Conservation (phyloP, 2,113 vertebrate species). For the Gallinago paraguaiae region DNA sequence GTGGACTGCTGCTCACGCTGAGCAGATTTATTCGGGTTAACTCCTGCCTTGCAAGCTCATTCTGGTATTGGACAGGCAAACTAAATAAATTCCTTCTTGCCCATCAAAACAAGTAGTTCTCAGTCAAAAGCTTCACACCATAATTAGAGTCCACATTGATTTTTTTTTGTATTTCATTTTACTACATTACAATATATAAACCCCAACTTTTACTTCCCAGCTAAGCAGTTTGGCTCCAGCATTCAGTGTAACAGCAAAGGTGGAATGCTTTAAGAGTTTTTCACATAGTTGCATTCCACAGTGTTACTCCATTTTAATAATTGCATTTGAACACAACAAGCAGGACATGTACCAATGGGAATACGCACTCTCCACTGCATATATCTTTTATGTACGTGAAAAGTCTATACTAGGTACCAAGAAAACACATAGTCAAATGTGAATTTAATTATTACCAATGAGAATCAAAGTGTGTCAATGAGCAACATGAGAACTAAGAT, state of each 20-base stretch:
- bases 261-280: background rate
- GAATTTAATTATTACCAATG: background rate
- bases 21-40: background rate
- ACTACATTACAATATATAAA: background rate
- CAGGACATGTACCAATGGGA: background rate
- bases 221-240: background rate
- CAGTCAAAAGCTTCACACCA: background rate
- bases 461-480: background rate
- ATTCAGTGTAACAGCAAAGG: background rate
- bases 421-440: background rate
- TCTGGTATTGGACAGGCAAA: background rate
- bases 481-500: background rate
- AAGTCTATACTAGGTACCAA: background rate
- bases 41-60: background rate
- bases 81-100: background rate
- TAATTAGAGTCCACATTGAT: background rate
- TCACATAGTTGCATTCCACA: background rate
- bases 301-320: background rate
- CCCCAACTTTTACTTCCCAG: background rate
- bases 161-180: background rate
- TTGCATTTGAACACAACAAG: background rate
- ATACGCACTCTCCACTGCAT: background rate
- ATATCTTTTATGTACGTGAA: background rate
- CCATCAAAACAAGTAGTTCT: background rate
- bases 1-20: background rate